A percentile compares a stretch with the other conserved stretches of the same genome.
phyloP scores from a whole-genome alignment of 1,140 invertebrate species.

The Drosophila nigrodunni region DNA sequence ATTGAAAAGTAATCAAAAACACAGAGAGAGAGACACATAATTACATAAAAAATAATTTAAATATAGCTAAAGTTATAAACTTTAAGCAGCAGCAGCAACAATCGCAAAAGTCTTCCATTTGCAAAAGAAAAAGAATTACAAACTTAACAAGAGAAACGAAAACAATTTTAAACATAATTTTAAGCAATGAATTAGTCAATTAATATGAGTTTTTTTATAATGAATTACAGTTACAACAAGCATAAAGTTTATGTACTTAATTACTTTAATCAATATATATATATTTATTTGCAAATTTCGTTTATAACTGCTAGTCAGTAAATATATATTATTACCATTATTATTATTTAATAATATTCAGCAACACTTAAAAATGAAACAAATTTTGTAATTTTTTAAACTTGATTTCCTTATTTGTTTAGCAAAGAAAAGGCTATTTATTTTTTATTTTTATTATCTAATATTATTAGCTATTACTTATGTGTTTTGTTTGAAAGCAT shows the following conservation, averaged over 20 bases:
- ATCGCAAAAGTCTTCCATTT: slow-evolving; percentile 82
- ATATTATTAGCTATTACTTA: slow-evolving; percentile 31
- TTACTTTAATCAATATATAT: slow-evolving; percentile 50
- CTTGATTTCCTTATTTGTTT: slow-evolving; percentile 64
- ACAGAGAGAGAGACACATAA: slow-evolving; percentile 5
- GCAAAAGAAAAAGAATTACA: slow-evolving; percentile 33
- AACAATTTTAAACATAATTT: slow-evolving; percentile 41
- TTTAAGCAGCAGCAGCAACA: slow-evolving; percentile 52
- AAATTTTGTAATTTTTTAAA: slow-evolving; percentile 20
- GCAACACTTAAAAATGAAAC: slow-evolving; percentile 43
- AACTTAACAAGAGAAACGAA: slow-evolving; percentile 10
- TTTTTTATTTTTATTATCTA: slow-evolving; percentile 39
- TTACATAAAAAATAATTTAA: slow-evolving; percentile 30
- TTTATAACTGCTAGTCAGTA: slow-evolving; percentile 81
- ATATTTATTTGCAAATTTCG: slow-evolving; percentile 66
- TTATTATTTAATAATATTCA: slow-evolving; percentile 54
- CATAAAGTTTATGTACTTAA: slow-evolving; percentile 68
- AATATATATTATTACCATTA: slow-evolving; percentile 43
- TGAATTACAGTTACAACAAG: slow-evolving; percentile 8
- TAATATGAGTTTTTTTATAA: slow-evolving; percentile 52
- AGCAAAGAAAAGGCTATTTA: slow-evolving; percentile 80
- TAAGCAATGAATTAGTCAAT: slow-evolving; percentile 68
- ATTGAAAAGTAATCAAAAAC: slow-evolving; percentile 31
- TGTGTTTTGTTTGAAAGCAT: slow-evolving; percentile 24
- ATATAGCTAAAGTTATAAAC: slow-evolving; percentile 66